Percentiles rank a stretch among this genome's conserved stretches.
phyloP scores from a whole-genome alignment of 2,797 vertebrate genomes.

The Rachycentron canadum region DNA sequence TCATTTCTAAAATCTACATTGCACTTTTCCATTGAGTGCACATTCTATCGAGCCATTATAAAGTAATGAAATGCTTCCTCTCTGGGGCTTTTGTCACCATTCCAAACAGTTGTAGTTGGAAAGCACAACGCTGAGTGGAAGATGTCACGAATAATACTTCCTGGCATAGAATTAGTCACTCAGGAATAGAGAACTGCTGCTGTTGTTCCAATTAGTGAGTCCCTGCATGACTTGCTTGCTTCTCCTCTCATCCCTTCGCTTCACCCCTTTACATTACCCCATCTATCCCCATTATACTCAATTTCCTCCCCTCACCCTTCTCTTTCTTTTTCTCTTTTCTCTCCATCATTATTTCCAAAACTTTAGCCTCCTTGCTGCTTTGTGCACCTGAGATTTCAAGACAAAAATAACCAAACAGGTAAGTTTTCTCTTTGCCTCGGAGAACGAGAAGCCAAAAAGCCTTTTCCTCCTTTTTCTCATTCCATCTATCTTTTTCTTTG shows the following conservation, averaged over 20 bases:
- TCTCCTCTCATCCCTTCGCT: slow-evolving; percentile 48
- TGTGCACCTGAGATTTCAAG: slow-evolving; percentile 45
- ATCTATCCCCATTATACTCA: slow-evolving; percentile 72
- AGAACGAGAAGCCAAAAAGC: slow-evolving; percentile 39
- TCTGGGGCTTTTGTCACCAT: slow-evolving; percentile 59
- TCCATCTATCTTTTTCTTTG: slow-evolving; percentile 41
- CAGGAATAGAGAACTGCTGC: slow-evolving; percentile 75
- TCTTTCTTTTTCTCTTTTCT: slow-evolving; percentile 21
- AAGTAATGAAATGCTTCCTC: slow-evolving; percentile 64
- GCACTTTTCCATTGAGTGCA: slow-evolving; percentile 40
- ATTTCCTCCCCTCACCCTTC: slow-evolving; percentile 44
- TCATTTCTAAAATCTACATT: slow-evolving; percentile 50
- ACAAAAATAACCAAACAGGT: slow-evolving; percentile 64
- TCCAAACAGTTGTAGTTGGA: slow-evolving; percentile 64
- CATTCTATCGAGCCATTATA: slow-evolving; percentile 59
- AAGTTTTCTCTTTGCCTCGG: slow-evolving; percentile 28
- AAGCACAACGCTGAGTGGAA: slow-evolving; percentile 56
- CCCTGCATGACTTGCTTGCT: slow-evolving; percentile 71
- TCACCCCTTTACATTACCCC: slow-evolving; percentile 64
- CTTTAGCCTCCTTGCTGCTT: slow-evolving; percentile 42
- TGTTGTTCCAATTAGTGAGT: slow-evolving; percentile 81
- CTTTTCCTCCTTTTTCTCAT: slow-evolving; percentile 30
- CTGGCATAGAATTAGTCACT: slow-evolving; percentile 75
- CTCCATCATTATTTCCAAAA: slow-evolving; percentile 44
- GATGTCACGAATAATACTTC: slow-evolving; percentile 77